Evolutionary conservation across 1,140 invertebrate species (phyloP).

Genomic region (Caenorhabditis brenneri): DNA sequence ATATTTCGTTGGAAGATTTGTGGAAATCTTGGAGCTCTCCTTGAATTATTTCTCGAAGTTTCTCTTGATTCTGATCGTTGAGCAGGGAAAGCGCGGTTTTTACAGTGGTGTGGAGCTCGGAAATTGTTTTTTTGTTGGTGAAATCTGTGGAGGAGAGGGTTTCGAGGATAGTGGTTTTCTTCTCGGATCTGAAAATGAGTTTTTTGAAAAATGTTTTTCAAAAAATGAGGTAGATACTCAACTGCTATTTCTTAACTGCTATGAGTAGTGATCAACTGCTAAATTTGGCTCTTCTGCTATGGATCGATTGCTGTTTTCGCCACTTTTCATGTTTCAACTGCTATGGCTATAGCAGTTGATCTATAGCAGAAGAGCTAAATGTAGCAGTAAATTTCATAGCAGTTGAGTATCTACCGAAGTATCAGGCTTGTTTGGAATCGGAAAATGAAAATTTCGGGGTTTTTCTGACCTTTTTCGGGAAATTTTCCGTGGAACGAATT

Average conservation of each 20-base stretch:
- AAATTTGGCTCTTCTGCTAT: background rate
- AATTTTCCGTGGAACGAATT: too few species aligned
- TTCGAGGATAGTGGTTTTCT: background rate
- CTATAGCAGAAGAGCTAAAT: too few species aligned
- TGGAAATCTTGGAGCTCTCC: background rate
- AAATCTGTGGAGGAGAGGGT: background rate
- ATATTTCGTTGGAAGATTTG: background rate
- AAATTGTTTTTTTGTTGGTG: background rate
- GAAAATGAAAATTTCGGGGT: background rate
- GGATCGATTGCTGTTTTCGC: too few species aligned
- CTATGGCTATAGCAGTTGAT: too few species aligned
- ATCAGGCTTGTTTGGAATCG: background rate
- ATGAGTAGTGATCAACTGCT: too few species aligned
- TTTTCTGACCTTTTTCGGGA: too few species aligned
- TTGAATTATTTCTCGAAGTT: background rate
- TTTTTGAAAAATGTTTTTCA: too few species aligned
- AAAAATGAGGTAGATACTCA: too few species aligned
- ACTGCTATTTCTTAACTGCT: too few species aligned
- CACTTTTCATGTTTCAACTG: too few species aligned
- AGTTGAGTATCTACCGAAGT: too few species aligned
- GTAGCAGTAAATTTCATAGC: too few species aligned
- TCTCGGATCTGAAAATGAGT: slow-evolving; percentile 8
- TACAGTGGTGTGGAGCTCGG: background rate
- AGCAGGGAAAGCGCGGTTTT: background rate
- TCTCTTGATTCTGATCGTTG: background rate